Conservation (phyloP, 2,113 vertebrate species). For the Gasterosteus nipponicus region DNA sequence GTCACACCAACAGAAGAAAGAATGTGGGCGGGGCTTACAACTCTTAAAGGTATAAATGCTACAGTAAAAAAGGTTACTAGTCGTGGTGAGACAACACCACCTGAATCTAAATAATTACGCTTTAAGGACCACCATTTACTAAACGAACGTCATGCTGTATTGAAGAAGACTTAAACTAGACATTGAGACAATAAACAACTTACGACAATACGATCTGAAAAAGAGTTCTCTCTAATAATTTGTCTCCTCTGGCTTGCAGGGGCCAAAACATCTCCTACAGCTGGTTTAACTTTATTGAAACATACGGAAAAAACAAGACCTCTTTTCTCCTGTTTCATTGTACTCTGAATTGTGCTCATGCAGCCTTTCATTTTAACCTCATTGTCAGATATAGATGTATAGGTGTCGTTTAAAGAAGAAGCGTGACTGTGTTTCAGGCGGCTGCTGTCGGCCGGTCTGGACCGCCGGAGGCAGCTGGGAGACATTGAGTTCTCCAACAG, state of each 20-base stretch:
- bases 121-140: too few species aligned
- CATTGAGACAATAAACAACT: too few species aligned
- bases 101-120: too few species aligned
- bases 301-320: background rate
- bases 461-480: slow-evolving; percentile 79
- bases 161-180: too few species aligned
- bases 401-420: too few species aligned
- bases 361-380: background rate
- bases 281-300: background rate
- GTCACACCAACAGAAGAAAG: background rate
- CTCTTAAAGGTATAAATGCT: background rate
- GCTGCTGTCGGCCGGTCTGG: slow-evolving; percentile 61
- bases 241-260: too few species aligned
- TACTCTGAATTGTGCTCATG: background rate
- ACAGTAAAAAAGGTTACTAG: background rate
- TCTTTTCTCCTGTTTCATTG: background rate
- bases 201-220: too few species aligned
- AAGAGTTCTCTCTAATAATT: too few species aligned
- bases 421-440: slow-evolving; percentile 47
- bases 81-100: too few species aligned
- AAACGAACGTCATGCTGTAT: too few species aligned
- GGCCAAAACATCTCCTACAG: too few species aligned
- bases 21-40: background rate
- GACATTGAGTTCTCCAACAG: slow-evolving; percentile 85
- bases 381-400: too few species aligned